These are phyloP conservation scores for Verasper variegatus DNA, from an alignment of 2,113 vertebrate species.

Conservation along the genomic window DNA sequence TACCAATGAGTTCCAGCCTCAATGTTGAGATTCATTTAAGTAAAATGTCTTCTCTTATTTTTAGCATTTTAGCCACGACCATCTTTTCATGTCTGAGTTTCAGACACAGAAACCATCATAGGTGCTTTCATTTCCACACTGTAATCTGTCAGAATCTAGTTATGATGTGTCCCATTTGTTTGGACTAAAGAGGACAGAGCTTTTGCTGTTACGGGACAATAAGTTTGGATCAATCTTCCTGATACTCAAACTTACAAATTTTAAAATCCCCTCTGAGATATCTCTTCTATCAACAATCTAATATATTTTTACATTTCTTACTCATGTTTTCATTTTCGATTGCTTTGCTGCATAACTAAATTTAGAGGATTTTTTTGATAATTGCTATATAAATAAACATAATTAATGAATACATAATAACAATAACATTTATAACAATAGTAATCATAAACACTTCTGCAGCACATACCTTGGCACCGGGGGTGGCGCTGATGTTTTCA, in stretches of 20 bases:
- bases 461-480: conserved; percentile 37
- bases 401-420: not conserved
- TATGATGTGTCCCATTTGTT: not conserved
- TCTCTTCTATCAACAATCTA: too few species aligned
- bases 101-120: not conserved
- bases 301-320: too few species aligned
- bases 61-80: not conserved
- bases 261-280: not conserved
- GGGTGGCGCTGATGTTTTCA: conserved; percentile 58
- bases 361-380: too few species aligned
- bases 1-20: too few species aligned
- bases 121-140: not conserved
- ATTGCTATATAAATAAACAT: too few species aligned
- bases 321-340: not conserved
- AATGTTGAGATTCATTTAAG: too few species aligned
- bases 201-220: not conserved
- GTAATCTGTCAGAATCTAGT: not conserved
- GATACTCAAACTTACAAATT: not conserved
- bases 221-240: not conserved
- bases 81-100: not conserved
- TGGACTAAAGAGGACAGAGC: not conserved
- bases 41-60: not conserved
- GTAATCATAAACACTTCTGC: not conserved
- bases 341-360: too few species aligned
- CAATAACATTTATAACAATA: not conserved